Evolutionary conservation across 2,113 vertebrate species (phyloP).

Genomic region (Pontoporia blainvillei): DNA sequence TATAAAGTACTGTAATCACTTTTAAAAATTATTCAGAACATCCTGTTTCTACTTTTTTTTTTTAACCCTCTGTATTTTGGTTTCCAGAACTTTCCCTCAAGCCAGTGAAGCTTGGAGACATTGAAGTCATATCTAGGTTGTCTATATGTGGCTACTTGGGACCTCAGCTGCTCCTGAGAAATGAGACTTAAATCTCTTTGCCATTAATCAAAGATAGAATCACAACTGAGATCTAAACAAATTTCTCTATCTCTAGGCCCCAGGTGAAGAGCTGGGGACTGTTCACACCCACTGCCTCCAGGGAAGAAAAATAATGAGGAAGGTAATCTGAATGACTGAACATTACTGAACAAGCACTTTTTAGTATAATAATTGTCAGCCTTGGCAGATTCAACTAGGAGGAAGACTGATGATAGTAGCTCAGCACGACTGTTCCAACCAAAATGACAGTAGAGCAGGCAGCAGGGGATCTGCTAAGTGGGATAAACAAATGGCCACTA

Average conservation of each 20-base stretch:
- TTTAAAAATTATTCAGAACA: background rate
- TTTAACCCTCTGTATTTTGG: background rate
- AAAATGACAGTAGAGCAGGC: background rate
- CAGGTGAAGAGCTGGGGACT: constrained; percentile 19
- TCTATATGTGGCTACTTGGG: background rate
- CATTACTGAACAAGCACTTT: constrained; percentile 54
- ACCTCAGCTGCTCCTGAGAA: background rate
- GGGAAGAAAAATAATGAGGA: constrained; percentile 70
- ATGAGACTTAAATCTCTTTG: constrained; percentile 10
- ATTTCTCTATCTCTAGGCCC: constrained; percentile 42
- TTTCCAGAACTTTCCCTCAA: background rate
- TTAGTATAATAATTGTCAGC: constrained; percentile 68
- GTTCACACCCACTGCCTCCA: constrained; percentile 42
- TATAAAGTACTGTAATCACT: background rate
- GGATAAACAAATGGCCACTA: constrained; percentile 22
- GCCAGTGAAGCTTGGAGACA: background rate
- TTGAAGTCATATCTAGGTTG: accelerated
- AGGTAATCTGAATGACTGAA: constrained; percentile 41
- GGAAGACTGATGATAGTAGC: constrained; percentile 44
- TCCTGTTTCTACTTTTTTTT: background rate
- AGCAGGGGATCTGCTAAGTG: constrained; percentile 39
- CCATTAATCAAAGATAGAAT: constrained; percentile 49
- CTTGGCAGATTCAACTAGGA: constrained; percentile 47
- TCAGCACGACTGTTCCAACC: background rate
- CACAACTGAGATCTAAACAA: constrained; percentile 43